Evolutionary conservation across 2,113 vertebrate species (phyloP).

Genomic region (Nipponia nippon): DNA sequence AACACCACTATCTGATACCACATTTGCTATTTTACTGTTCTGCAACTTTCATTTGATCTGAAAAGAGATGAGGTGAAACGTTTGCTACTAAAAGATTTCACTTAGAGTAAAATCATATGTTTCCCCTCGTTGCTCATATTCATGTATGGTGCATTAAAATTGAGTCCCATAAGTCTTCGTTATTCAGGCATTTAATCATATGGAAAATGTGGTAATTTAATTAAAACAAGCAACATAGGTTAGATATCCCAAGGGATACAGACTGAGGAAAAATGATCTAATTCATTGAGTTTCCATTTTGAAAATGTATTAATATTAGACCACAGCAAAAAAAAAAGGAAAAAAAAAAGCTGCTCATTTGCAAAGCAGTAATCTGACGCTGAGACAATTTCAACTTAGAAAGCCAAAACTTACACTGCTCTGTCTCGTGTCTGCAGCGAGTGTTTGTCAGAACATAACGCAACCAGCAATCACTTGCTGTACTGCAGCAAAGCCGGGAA

Average conservation of each 20-base stretch:
- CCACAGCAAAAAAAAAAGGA: conserved; percentile 21
- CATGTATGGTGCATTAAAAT: conserved; percentile 50
- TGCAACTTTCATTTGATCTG: conserved; percentile 15
- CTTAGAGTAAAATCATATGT: conserved; percentile 64
- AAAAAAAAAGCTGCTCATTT: conserved; percentile 9
- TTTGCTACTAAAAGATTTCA: conserved; percentile 58
- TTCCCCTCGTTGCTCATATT: conserved; percentile 32
- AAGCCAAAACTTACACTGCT: conserved; percentile 51
- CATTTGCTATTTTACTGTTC: background rate
- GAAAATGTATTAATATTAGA: conserved; percentile 72
- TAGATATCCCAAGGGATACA: conserved; percentile 55
- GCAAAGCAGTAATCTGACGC: conserved; percentile 56
- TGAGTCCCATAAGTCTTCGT: conserved; percentile 69
- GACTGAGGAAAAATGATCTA: conserved; percentile 71
- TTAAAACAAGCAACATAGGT: conserved; percentile 73
- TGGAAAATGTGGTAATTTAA: conserved; percentile 80
- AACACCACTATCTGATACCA: background rate
- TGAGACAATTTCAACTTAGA: conserved; percentile 44
- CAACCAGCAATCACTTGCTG: background rate
- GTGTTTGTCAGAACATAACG: conserved; percentile 3
- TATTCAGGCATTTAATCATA: conserved; percentile 74
- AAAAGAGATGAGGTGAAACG: background rate
- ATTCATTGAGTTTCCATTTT: conserved; percentile 72
- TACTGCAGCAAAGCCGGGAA: background rate
- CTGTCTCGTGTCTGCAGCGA: conserved; percentile 36